A percentile compares a stretch with the other conserved stretches of the same genome.
Evolutionary conservation across 2,113 vertebrate species (phyloP).

Genomic region (Nettapus auritus): DNA sequence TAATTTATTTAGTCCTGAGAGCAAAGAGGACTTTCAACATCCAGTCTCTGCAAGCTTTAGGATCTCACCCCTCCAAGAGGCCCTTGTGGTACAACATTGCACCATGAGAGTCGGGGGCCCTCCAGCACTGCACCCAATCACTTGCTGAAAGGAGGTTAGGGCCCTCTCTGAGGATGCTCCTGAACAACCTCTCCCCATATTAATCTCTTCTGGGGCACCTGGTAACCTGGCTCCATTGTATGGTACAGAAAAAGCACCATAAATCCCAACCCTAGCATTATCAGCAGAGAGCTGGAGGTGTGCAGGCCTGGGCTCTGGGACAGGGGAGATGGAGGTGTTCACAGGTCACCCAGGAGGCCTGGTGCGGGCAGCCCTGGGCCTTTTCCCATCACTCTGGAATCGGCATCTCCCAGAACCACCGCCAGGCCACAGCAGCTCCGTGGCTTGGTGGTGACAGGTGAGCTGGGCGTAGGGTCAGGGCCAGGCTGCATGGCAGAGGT

Average conservation of each 20-base stretch:
- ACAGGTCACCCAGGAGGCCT: too few relatives aligned
- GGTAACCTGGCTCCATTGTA: rapidly evolving
- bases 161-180: not conserved
- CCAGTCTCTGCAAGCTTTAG: not conserved
- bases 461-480: not conserved
- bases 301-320: not conserved
- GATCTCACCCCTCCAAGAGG: not conserved
- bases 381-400: too few relatives aligned
- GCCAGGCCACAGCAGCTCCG: not conserved
- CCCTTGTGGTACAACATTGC: not conserved
- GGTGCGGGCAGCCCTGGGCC: not conserved
- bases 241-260: not conserved
- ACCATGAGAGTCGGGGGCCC: not conserved
- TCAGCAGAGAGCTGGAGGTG: not conserved
- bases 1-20: not conserved
- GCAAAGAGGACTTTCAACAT: not conserved
- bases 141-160: not conserved
- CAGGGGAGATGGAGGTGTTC: not conserved
- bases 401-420: not conserved
- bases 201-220: not conserved
- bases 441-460: not conserved
- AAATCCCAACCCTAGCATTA: not conserved
- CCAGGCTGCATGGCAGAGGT: not conserved
- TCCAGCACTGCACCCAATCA: too few relatives aligned
- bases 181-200: not conserved